Evolutionary conservation across 2,888 invertebrate genomes (phyloP).

Genomic region (Cremastinae sp.): DNA sequence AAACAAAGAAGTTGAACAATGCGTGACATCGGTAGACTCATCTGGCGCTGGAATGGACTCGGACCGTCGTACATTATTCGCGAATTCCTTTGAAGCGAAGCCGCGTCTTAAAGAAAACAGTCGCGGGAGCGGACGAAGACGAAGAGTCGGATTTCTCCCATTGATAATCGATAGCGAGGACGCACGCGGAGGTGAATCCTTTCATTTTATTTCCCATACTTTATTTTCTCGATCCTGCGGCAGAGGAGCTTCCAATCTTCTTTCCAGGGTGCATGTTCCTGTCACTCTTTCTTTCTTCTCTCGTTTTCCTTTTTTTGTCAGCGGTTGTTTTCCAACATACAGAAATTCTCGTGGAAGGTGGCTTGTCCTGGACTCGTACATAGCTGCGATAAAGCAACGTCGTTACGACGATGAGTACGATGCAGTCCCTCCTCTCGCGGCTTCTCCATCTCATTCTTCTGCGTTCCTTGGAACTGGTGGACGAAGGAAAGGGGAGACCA

Average conservation of each 20-base stretch:
- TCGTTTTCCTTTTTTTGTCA: conserved; percentile 16
- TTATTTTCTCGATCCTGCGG: conserved; percentile 31
- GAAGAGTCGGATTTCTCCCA: conserved; percentile 36
- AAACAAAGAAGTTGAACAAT: background rate
- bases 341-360: conserved; percentile 56
- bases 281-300: conserved; percentile 1
- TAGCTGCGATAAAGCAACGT: conserved; percentile 61
- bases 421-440: conserved; percentile 7
- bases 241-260: conserved; percentile 24
- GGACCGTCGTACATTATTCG: conserved; percentile 10
- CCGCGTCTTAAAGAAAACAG: conserved; percentile 14
- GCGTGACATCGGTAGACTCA: conserved; percentile 7
- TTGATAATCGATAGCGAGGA: conserved; percentile 54
- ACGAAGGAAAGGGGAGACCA: too few species aligned
- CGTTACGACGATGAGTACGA: conserved; percentile 44
- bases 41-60: conserved; percentile 38
- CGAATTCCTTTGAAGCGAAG: conserved; percentile 42
- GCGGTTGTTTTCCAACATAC: conserved; percentile 35
- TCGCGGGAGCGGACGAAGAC: conserved; percentile 41
- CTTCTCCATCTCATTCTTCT: conserved; percentile 49
- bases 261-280: conserved; percentile 19
- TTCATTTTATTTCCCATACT: background rate
- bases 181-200: too few species aligned
- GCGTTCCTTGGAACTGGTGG: conserved; percentile 10
- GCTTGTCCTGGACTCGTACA: conserved; percentile 49